Conservation (phyloP, 1,140 invertebrate genomes). For the Cydia splendana region DNA sequence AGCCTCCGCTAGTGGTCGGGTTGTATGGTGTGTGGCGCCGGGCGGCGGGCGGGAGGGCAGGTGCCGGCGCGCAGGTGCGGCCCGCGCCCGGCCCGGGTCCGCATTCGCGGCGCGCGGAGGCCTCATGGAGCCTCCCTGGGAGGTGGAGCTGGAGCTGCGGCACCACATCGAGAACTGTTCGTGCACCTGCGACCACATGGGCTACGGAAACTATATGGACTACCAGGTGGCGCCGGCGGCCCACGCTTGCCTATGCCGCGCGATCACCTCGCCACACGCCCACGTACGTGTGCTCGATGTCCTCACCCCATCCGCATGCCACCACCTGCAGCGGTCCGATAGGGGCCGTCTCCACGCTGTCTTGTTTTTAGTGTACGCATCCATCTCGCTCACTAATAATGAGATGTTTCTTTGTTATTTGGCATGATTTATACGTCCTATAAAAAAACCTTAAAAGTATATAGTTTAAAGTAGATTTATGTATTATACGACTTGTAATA, state of each 20-base stretch:
- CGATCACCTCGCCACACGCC: conserved; percentile 76
- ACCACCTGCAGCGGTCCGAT: conserved; percentile 49
- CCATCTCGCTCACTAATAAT: conserved; percentile 35
- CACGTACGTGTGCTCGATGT: conserved; percentile 66
- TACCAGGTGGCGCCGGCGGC: conserved; percentile 86
- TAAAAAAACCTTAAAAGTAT: not conserved
- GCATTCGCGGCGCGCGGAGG: conserved; percentile 62
- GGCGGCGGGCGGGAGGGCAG: conserved; percentile 60
- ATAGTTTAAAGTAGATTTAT: not conserved
- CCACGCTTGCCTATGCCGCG: conserved; percentile 74
- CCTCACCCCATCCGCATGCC: conserved; percentile 38
- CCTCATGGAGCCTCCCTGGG: conserved; percentile 79
- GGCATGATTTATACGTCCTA: not conserved
- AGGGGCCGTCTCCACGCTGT: conserved; percentile 48
- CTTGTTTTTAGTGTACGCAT: conserved; percentile 46
- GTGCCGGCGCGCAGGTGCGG: conserved; percentile 67
- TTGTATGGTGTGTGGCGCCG: conserved; percentile 59
- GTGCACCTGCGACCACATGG: conserved; percentile 94
- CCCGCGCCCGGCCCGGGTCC: conserved; percentile 65
- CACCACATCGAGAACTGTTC: conserved; percentile 92
- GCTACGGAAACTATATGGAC: conserved; percentile 94
- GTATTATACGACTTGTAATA: not conserved
- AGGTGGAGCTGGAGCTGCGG: conserved; percentile 84
- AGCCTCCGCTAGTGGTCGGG: conserved; percentile 49
- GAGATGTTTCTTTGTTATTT: conserved; percentile 31